A percentile compares a stretch with the other conserved stretches of the same genome.
These are phyloP conservation scores for Mallotus villosus DNA, from an alignment of 2,797 vertebrate genomes.

Conservation along the genomic window DNA sequence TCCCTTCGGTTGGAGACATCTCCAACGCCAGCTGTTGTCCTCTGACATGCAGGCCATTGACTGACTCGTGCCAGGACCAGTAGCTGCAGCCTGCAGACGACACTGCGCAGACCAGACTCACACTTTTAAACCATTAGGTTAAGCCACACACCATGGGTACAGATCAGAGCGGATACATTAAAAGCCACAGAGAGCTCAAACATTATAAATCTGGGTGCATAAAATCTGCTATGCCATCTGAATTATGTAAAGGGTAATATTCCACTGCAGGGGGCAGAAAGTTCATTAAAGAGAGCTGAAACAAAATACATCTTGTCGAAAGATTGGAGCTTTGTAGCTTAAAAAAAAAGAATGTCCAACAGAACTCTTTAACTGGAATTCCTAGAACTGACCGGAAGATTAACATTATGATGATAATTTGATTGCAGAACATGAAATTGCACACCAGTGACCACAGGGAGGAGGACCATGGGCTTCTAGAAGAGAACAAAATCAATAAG, in stretches of 20 bases:
- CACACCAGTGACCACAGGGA: conserved; percentile 15
- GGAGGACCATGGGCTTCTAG: neutral
- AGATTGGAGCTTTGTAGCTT: conserved; percentile 46
- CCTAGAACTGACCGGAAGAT: conserved; percentile 32
- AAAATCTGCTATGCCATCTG: conserved; percentile 31
- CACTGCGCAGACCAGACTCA: conserved; percentile 11
- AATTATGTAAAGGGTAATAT: conserved; percentile 61
- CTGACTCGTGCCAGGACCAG: neutral
- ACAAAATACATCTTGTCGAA: conserved; percentile 44
- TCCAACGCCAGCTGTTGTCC: neutral
- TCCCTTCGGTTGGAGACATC: conserved; percentile 1
- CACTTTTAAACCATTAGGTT: conserved; percentile 19
- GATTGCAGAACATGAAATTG: conserved; percentile 33
- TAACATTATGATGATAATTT: conserved; percentile 39
- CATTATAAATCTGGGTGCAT: conserved; percentile 28
- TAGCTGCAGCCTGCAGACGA: neutral
- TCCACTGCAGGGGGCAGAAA: conserved; percentile 28
- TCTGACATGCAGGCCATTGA: neutral
- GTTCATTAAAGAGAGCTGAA: conserved; percentile 12
- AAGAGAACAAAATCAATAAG: conserved; percentile 15
- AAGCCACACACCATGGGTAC: conserved; percentile 5
- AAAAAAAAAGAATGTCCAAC: conserved; percentile 17
- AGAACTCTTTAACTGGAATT: neutral
- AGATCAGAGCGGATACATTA: conserved; percentile 12
- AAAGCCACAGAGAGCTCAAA: conserved; percentile 16